phyloP scores from a whole-genome alignment of 2,113 vertebrate genomes.

The Corythornis cristatus region DNA sequence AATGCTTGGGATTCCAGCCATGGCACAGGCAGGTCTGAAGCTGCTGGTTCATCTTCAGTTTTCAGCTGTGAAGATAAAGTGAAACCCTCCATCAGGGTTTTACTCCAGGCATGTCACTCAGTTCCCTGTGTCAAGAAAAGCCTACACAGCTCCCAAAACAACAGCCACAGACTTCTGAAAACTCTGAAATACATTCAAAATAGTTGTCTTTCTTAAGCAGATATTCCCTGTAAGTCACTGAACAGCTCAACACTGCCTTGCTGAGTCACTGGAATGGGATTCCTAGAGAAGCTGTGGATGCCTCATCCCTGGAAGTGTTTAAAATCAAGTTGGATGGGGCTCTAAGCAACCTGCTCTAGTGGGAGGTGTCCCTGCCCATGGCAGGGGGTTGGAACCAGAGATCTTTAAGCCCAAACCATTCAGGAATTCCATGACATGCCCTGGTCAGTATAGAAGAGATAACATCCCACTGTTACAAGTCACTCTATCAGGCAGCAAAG shows the following conservation, averaged over 20 bases:
- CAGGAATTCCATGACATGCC: too few species aligned
- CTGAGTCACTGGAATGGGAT: too few species aligned
- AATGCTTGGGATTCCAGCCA: constrained; percentile 87
- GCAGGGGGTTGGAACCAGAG: too few species aligned
- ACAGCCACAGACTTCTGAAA: neutral
- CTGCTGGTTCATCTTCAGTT: neutral
- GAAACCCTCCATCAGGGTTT: neutral
- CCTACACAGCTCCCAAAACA: neutral
- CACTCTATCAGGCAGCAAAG: neutral
- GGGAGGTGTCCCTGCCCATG: too few species aligned
- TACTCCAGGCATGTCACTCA: neutral
- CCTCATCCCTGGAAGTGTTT: too few species aligned
- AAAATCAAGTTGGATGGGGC: too few species aligned
- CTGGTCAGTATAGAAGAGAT: neutral
- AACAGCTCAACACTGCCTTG: neutral
- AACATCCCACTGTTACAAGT: neutral
- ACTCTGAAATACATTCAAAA: neutral
- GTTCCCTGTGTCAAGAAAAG: neutral
- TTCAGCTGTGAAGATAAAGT: constrained; percentile 70
- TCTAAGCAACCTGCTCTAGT: too few species aligned
- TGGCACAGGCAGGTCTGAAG: constrained; percentile 59
- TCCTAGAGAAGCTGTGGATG: too few species aligned
- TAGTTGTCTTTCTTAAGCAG: neutral
- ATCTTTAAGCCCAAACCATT: too few species aligned
- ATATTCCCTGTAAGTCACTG: neutral